Conservation (phyloP, 2,888 invertebrate genomes). For the Heliconius cydno region DNA sequence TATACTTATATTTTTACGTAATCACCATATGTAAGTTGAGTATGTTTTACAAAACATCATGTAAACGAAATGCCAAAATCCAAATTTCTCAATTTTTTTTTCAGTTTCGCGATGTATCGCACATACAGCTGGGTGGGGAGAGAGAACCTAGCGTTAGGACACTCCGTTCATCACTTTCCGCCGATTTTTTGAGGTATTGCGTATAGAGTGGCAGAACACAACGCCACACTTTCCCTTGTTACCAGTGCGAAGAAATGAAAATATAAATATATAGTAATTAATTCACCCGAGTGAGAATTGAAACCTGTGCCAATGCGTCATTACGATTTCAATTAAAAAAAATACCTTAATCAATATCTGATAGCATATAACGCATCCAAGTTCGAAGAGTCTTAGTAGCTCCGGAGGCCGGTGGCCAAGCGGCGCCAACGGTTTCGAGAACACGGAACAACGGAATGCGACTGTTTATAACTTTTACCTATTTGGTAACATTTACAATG, state of each 20-base stretch:
- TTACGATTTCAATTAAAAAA: too few relatives aligned
- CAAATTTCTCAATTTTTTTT: neutral
- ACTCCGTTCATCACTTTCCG: too few relatives aligned
- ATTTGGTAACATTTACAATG: constrained; percentile 78
- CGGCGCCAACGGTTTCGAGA: constrained; percentile 77
- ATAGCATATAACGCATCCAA: constrained; percentile 37
- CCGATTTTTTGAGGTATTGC: too few relatives aligned
- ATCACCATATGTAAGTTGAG: neutral
- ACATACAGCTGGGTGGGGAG: too few relatives aligned
- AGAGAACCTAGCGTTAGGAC: too few relatives aligned
- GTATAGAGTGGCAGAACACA: too few relatives aligned
- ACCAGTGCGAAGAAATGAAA: too few relatives aligned
- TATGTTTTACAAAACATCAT: neutral
- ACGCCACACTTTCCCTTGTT: too few relatives aligned
- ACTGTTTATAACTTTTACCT: constrained; percentile 82
- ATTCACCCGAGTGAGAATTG: too few relatives aligned
- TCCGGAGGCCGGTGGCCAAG: constrained; percentile 49
- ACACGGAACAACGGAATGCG: constrained; percentile 69
- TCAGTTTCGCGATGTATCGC: neutral
- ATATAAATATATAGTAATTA: too few relatives aligned
- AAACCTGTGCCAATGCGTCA: too few relatives aligned
- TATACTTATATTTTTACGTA: constrained; percentile 8
- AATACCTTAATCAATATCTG: too few relatives aligned
- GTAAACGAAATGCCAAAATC: constrained; percentile 3
- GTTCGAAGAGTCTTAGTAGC: constrained; percentile 39